A percentile compares a stretch with the other conserved stretches of the same genome.
These are phyloP conservation scores for Pediacus dermestoides DNA, from an alignment of 2,888 invertebrate species.

Conservation along the genomic window DNA sequence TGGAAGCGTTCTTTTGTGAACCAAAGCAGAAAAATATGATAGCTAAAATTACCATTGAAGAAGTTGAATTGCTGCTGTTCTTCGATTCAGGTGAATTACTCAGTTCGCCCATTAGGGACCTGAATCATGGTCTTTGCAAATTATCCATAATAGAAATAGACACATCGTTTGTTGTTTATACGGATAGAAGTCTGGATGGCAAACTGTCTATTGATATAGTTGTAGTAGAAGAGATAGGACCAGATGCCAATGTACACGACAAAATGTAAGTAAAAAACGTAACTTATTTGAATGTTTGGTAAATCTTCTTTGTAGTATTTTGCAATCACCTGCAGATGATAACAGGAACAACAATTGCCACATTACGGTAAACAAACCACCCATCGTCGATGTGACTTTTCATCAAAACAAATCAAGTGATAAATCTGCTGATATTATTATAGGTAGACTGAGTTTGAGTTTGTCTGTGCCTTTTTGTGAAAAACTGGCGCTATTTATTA, in stretches of 20 bases:
- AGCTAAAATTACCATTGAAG: slow-evolving; percentile 64
- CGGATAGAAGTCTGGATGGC: slow-evolving; percentile 66
- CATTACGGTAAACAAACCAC: slow-evolving; percentile 62
- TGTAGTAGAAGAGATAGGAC: slow-evolving; percentile 68
- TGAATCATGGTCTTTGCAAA: slow-evolving; percentile 67
- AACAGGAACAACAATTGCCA: slow-evolving; percentile 54
- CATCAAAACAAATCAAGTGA: slow-evolving; percentile 61
- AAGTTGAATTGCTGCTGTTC: slow-evolving; percentile 66
- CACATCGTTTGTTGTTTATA: slow-evolving; percentile 61
- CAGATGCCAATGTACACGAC: slow-evolving; percentile 59
- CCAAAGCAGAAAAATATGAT: slow-evolving; percentile 60
- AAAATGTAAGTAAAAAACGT: slow-evolving; percentile 55
- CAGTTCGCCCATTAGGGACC: slow-evolving; percentile 70
- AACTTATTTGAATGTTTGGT: not conserved
- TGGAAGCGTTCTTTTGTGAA: slow-evolving; percentile 72
- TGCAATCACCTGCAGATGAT: slow-evolving; percentile 62
- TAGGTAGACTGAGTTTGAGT: slow-evolving; percentile 70
- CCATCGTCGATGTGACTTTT: slow-evolving; percentile 67
- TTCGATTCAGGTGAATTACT: slow-evolving; percentile 71
- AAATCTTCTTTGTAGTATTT: slow-evolving; percentile 1
- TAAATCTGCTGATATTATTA: slow-evolving; percentile 63
- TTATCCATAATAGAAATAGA: slow-evolving; percentile 66
- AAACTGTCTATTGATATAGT: slow-evolving; percentile 68
- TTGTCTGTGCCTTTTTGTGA: slow-evolving; percentile 69
- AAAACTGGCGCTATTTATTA: slow-evolving; percentile 46